Base-by-base conservation (phyloP, 2,797 vertebrate genomes). In the Tolypeutes matacus region DNA sequence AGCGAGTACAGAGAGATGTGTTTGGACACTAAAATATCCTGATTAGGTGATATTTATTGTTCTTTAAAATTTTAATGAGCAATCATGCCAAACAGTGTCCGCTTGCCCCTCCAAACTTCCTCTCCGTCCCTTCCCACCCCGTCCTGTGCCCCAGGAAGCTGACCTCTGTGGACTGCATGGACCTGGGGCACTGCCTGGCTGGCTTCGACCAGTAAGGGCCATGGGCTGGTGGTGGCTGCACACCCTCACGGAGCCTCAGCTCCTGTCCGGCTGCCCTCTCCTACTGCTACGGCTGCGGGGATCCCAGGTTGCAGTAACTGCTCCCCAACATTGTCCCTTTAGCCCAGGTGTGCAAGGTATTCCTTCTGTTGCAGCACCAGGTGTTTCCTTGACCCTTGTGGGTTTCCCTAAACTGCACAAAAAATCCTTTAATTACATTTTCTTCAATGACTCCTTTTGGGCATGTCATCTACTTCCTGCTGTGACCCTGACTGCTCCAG, bases 261-360 rank as follows among this genome's bases (percentile, higher is more conserved):
- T n/a, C n/a, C n/a, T 8, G 0, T 1, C 39, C 39, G 62, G 39
- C n/a, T 12, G 84, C 56, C 49, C 78, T 72, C 17, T 29, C 46
- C 39, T 46, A 46, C 42, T 23, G 23, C 42, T n/a, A 27, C 34
- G 3, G 39, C 21, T 15, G 7, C 77, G 0, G 1, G 23, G 53
- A 42, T n/a, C 65, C 83, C 58, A 27, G 49, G 65, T 7, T 31
- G 42, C 15, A 46, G 39, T 4, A 73, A 60, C 12, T 20, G 83
- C 1, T 15, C 36, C 62, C 64, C 4, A 0, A 12, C 4, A 1
- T 2, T 7, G 0, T 5, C 34, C 58, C 65, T 17, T 10, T 29
- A 36, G 49, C 34, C 49, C 1, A 4, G 27, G 73, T 53, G 60
- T 12, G 34, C 51, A 46, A 42, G 56, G 31, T 4, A 3, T 27